These are phyloP conservation scores for Andrena camellia DNA, from an alignment of 2,888 invertebrate species.

Conservation along the genomic window DNA sequence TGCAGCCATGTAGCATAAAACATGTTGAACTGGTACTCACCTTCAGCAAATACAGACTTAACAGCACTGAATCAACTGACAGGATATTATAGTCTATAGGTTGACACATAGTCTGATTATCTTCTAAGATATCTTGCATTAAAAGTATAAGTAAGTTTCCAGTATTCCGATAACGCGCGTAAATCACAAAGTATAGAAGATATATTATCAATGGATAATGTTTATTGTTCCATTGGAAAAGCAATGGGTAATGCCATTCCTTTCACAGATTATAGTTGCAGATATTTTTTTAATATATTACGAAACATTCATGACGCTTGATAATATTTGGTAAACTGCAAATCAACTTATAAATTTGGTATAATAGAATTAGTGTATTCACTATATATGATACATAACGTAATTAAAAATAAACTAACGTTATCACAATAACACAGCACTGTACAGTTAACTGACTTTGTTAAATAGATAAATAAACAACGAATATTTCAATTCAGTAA, in stretches of 20 bases:
- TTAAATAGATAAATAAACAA: constrained; percentile 28
- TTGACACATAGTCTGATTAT: constrained; percentile 8
- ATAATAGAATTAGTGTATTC: neutral
- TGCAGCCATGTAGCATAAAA: too few species aligned
- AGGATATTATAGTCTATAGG: neutral
- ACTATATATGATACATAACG: constrained; percentile 1
- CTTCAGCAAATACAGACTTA: constrained; percentile 23
- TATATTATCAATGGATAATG: neutral
- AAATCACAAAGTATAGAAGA: neutral
- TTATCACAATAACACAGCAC: constrained; percentile 23
- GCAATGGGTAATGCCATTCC: neutral
- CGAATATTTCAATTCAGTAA: constrained; percentile 1
- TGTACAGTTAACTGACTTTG: constrained; percentile 17
- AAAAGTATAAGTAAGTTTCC: neutral
- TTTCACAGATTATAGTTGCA: neutral
- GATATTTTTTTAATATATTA: neutral
- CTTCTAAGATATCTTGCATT: neutral
- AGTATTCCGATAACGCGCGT: neutral
- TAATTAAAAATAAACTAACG: constrained; percentile 26
- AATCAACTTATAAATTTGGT: neutral
- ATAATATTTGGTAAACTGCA: constrained; percentile 2
- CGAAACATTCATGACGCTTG: neutral
- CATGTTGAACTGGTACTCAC: constrained; percentile 17
- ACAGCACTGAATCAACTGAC: neutral
- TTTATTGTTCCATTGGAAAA: constrained; percentile 1